Base-by-base conservation (phyloP, 2,888 invertebrate species). In the Neocrepidodera transversa region DNA sequence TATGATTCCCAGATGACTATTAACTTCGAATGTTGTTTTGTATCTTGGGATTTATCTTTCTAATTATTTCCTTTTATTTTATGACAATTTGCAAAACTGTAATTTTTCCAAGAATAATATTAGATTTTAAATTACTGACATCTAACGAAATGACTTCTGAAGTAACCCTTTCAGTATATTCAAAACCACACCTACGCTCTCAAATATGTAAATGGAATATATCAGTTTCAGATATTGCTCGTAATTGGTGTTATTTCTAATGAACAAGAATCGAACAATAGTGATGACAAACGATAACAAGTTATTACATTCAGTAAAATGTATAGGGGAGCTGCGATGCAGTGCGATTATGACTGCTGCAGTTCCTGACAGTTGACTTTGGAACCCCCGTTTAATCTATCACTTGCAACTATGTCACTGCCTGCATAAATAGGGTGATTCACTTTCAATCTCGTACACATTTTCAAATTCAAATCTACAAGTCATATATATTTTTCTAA, bases 251-350 rank as follows among this genome's bases (percentile, higher is more conserved):
- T 49, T 58, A 58, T 58, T 63, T 63, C 58, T 56, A 65, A 58
- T 63, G 60, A 63, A 65, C 63, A 60, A 62, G 53, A 48, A 61
- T 60, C 65, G 62, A 66, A 68, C 63, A 66, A 66, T 65, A 62
- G 62, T 68, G 68, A 66, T 68, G 68, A 68, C 68, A 67, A 68
- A 68, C 66, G 68, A 64, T 69, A 68, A 69, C 69, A 69, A 68
- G 68, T 67, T 67, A 69, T 69, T 69, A 69, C 65, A 68, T 65
- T 63, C 66, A 63, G 64, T 61, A 64, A 66, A 67, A 67, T 63
- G 56, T 60, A 14, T 45, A 62, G 67, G 67, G 54, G 58, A 50
- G 35, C 48, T 18, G 23, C 32, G 43, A 53, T 45, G 45, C 45
- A 45, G 20, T 43, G 35, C 48, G 23, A 59, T 28, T 45, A 45